Evolutionary conservation across 2,797 vertebrate species (phyloP), one percentile per base, ranked within the genome.

Genomic region (Spea hammondii): DNA sequence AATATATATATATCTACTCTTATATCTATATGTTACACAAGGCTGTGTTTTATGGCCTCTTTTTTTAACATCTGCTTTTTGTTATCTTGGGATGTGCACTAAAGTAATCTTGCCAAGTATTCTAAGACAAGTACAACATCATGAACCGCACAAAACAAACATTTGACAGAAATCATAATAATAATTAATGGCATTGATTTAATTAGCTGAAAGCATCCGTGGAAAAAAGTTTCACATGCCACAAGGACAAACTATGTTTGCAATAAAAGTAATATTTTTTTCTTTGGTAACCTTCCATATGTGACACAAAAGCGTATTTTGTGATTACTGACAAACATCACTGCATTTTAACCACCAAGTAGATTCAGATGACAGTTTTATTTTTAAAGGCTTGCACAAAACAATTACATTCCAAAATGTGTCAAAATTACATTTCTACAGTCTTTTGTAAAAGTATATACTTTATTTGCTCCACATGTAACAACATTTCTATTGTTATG

Each of bases 1-100:
- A n/a, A n/a, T n/a, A 17, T 17, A 17, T 17, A 32, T 32, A 32
- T 3, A 32, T 32, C 17, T 46, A 13, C n/a, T 76, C 45, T 70
- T 70, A 5, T 32, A 12, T 14, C 54, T 50, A 67, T 50, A 65
- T 10, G 46, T 49, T 50, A 76, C 11, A 76, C 50, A 47, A 49
- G 59, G 60, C 54, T 49, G 4, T 53, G 54, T 49, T 14, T 6
- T 53, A 7, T 72, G 10, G 62, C 73, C 64, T 73, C 84, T 70
- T 71, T 32, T 32, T 72, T 68, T 83, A 4, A 76, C 87, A 78
- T 83, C 82, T 84, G 73, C 17, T 83, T 70, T 71, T 62, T 72
- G 51, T 74, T 83, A 88, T 83, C 7, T 46, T 59, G 75, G 84
- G 82, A 71, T 76, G 72, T 69, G 11, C 45, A 64, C 48, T 49